Base-by-base conservation (phyloP, 2,113 vertebrate genomes). In the Microcebus ravelobensis region DNA sequence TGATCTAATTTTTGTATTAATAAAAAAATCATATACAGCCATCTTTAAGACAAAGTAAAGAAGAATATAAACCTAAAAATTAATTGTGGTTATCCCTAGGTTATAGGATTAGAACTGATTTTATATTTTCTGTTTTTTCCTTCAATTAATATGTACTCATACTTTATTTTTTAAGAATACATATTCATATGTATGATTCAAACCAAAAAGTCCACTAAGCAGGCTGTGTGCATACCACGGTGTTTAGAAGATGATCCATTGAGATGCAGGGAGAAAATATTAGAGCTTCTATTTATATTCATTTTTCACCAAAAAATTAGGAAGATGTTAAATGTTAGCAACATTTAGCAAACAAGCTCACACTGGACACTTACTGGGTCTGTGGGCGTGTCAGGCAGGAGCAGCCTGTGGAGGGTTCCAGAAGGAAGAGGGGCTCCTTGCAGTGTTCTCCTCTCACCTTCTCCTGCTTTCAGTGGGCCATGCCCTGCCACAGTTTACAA, bases 401-500 rank as follows among this genome's bases (percentile, higher is more conserved):
- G 84, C 21, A 9, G 48, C 50, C 55, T 48, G 48, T 48, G 10
- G 7, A 39, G 5, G 48, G 29, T 29, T 63, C 50, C 70, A 14
- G 50, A 20, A 68, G 34, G 34, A 6, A 34, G 20, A 20, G 52
- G 9, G 59, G 8, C 8, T 36, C 61, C 5, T 5, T 45, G 36
- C 42, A 11, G 23, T 55, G 4, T 39, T 55, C 34, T 34, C n/a
- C 27, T 36, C 12, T 25, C 45, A n/a, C 34, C 12, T 50, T 48
- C 15, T 27, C 55, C 70, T 52, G 50, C 70, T 61, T 42, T 59
- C 34, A 8, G 4, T 9, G 48, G 13, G 27, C 52, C 70, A 84
- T 6, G 39, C 20, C n/a, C 11, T 0, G 2, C 25, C 2, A 2
- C 63, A 36, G 3, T 29, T 31, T 2, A 23, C 0, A 3, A 5